phyloP scores from a whole-genome alignment of 2,888 invertebrate genomes.

The Melieria picta region DNA sequence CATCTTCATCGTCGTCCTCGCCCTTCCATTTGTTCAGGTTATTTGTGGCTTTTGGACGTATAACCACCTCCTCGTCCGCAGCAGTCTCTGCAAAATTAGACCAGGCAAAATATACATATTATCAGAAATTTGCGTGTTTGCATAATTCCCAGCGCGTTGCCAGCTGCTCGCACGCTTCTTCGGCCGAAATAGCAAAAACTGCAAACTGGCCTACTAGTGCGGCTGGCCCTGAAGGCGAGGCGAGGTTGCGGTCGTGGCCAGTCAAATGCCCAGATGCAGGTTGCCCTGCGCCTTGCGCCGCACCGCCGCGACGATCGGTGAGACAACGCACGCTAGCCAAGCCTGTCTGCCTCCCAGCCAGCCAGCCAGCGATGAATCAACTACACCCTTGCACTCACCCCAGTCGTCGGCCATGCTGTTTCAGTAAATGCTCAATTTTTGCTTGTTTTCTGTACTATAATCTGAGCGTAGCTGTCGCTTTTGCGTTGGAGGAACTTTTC shows the following conservation, averaged over 20 bases:
- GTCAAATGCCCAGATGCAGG: no score
- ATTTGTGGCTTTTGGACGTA: constrained; percentile 73
- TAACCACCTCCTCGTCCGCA: constrained; percentile 72
- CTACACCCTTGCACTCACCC: constrained; percentile 68
- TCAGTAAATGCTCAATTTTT: constrained; percentile 8
- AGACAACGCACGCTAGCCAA: no score
- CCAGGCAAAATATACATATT: constrained; percentile 19
- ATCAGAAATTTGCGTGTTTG: constrained; percentile 31
- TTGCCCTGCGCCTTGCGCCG: no score
- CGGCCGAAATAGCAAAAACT: no score
- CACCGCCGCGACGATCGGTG: no score
- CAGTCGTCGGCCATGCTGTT: constrained; percentile 75
- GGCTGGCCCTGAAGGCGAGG: no score
- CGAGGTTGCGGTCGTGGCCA: no score
- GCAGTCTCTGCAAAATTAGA: constrained; percentile 55
- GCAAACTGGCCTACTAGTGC: no score
- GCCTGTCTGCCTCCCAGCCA: background rate
- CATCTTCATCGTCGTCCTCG: constrained; percentile 87
- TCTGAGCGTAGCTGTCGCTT: background rate
- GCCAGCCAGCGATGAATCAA: constrained; percentile 13
- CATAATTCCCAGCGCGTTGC: constrained; percentile 16
- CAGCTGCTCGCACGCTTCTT: no score
- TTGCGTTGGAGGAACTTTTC: background rate
- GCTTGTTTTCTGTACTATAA: background rate
- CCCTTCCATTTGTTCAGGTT: constrained; percentile 84